phyloP scores from a whole-genome alignment of 2,113 vertebrate genomes.

The Plecturocebus donacophilus region DNA sequence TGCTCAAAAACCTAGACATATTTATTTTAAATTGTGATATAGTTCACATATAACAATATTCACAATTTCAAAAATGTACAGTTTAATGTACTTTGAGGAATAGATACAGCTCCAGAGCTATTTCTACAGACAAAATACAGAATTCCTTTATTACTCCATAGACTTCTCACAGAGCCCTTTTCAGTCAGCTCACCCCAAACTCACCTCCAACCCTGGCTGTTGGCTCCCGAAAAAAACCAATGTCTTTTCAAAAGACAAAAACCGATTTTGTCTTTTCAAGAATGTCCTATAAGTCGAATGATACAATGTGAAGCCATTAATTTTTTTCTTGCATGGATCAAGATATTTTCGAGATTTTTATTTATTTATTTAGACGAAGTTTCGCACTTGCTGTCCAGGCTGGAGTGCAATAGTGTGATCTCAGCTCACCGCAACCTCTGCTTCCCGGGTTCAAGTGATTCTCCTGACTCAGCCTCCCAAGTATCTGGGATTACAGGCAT shows the following conservation, averaged over 20 bases:
- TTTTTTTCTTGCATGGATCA: not conserved
- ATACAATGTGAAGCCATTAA: not conserved
- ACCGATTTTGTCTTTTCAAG: not conserved
- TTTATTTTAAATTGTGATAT: not conserved
- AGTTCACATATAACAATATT: not conserved
- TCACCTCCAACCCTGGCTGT: rapidly evolving
- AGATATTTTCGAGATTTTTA: not conserved
- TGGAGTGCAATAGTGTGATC: too few species aligned
- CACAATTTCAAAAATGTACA: not conserved
- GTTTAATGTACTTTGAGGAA: not conserved
- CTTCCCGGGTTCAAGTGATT: too few species aligned
- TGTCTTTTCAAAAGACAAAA: too few species aligned
- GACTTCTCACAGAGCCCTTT: not conserved
- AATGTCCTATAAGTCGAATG: not conserved
- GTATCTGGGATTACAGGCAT: too few species aligned
- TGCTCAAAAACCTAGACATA: not conserved
- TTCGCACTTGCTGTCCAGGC: too few species aligned
- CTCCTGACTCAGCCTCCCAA: too few species aligned
- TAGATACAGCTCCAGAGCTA: not conserved
- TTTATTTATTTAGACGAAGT: too few species aligned
- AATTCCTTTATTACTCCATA: not conserved
- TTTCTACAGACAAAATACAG: not conserved
- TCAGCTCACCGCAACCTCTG: too few species aligned
- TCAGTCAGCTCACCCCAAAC: not conserved
- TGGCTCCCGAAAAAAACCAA: not conserved